A percentile compares a stretch with the other conserved stretches of the same genome.
Conservation (phyloP, 2,888 invertebrate genomes). For the Ypsolopha sequella region DNA sequence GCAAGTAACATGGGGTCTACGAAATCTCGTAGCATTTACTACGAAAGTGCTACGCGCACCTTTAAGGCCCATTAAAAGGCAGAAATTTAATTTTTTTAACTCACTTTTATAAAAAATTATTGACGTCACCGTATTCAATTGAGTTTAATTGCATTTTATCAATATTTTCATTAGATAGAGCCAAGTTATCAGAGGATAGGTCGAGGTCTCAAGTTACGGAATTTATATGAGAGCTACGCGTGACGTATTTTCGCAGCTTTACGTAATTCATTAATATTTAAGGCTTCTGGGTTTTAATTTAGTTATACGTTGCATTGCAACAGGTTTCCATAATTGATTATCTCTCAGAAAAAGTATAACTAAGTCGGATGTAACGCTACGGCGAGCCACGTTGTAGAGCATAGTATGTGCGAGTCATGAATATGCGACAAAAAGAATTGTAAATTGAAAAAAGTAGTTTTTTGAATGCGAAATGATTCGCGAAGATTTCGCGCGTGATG, state of each 20-base stretch:
- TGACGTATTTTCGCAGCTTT: neutral
- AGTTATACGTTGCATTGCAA: neutral
- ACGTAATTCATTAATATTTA: neutral
- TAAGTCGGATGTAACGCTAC: neutral
- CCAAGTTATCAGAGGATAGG: neutral
- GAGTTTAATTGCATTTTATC: neutral
- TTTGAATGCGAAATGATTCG: neutral
- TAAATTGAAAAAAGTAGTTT: neutral
- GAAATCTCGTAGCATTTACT: conserved; percentile 43
- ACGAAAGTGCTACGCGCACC: conserved; percentile 41
- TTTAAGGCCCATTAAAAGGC: neutral
- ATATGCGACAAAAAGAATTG: neutral
- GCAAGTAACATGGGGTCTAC: conserved; percentile 24
- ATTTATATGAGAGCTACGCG: neutral
- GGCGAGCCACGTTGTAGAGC: neutral
- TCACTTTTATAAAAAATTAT: too few relatives aligned
- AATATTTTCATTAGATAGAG: neutral
- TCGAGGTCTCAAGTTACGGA: neutral
- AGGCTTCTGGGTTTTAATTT: neutral
- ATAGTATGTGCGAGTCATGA: neutral
- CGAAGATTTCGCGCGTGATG: neutral
- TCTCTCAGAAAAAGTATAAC: neutral
- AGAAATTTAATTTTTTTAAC: neutral
- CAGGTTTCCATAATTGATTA: neutral
- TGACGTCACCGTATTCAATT: too few relatives aligned